phyloP scores from a whole-genome alignment of 2,888 invertebrate species.

The Eupithecia dodoneata region DNA sequence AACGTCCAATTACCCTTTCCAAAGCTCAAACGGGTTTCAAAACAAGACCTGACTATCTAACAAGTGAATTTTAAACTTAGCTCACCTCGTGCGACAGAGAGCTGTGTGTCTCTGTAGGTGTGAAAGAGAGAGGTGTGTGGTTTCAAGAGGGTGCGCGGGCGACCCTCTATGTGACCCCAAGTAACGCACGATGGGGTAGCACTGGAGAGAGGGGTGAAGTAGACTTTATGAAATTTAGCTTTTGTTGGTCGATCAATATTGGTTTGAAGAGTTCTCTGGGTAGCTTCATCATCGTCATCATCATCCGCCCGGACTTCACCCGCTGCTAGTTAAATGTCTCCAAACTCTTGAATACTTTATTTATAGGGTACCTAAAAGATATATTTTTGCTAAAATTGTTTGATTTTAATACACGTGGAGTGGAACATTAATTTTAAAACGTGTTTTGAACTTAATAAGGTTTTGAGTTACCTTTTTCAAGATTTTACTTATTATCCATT shows the following conservation, averaged over 20 bases:
- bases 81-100: constrained; percentile 22
- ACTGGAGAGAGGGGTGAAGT: constrained; percentile 35
- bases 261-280: constrained; percentile 9
- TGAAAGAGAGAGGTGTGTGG: constrained; percentile 25
- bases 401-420: not conserved
- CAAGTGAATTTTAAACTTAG: constrained; percentile 39
- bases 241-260: constrained; percentile 33
- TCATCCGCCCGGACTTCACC: not conserved
- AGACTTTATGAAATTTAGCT: constrained; percentile 34
- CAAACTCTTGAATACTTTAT: not conserved
- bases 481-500: not conserved
- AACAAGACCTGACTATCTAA: constrained; percentile 31
- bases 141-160: constrained; percentile 53
- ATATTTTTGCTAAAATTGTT: not conserved
- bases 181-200: constrained; percentile 45
- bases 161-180: constrained; percentile 49
- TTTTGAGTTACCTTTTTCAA: not conserved
- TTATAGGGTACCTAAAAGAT: not conserved
- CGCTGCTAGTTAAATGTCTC: not conserved
- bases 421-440: not conserved
- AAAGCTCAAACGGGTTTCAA: constrained; percentile 25
- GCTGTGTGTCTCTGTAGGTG: not conserved
- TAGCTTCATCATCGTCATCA: not conserved
- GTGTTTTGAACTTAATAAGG: not conserved
- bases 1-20: constrained; percentile 26